Conservation (phyloP, 2,797 vertebrate genomes). For the Dromococcyx pavoninus region DNA sequence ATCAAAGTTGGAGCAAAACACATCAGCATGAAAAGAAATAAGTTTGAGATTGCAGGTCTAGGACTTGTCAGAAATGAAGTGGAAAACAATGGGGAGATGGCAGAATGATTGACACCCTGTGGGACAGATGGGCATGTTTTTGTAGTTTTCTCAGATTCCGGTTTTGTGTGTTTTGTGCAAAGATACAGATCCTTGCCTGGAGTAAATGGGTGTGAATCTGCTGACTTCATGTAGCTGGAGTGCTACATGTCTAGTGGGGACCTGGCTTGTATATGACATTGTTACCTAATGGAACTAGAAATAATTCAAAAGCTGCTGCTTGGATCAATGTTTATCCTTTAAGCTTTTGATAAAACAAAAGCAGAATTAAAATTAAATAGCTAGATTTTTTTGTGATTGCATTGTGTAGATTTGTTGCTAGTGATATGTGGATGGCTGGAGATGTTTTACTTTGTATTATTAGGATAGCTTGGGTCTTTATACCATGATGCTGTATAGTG, state of each 20-base stretch:
- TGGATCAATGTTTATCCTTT: neutral
- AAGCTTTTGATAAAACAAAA: neutral
- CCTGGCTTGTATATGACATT: neutral
- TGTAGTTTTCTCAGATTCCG: neutral
- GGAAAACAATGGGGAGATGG: neutral
- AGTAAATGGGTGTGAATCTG: neutral
- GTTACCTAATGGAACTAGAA: neutral
- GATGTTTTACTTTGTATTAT: neutral
- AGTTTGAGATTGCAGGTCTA: neutral
- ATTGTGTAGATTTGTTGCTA: neutral
- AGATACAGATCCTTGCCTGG: neutral
- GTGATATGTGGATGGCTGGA: neutral
- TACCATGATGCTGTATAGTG: neutral
- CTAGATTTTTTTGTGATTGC: neutral
- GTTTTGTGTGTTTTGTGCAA: neutral
- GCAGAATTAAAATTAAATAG: neutral
- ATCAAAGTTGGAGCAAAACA: neutral
- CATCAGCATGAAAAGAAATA: neutral
- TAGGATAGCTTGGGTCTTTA: neutral
- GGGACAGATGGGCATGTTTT: neutral
- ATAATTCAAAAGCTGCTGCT: neutral
- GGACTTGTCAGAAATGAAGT: neutral
- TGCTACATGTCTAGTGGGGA: neutral
- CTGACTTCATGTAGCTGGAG: neutral
- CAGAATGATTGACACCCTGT: neutral